Base-by-base conservation (phyloP, 2,797 vertebrate genomes). In the Molossus alvarezi region DNA sequence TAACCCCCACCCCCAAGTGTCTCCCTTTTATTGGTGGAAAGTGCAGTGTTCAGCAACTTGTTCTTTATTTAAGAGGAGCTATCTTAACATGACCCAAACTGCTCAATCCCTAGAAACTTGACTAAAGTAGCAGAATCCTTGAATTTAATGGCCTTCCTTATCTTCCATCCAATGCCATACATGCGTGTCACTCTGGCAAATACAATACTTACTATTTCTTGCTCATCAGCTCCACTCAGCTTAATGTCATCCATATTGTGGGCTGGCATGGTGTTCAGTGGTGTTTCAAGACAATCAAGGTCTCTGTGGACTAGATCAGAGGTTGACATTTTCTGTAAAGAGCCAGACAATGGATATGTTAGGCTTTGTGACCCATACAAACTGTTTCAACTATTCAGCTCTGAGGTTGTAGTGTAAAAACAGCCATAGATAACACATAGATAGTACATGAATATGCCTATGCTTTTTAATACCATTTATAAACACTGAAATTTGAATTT, bases 281-380 rank as follows among this genome's bases (percentile, higher is more conserved):
- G 45, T 75, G 33, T 87, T 75, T 62, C 27, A 86, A 82, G 45
- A 72, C 0, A 76, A 53, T 67, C 41, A 20, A 29, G 21, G 13
- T 81, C 51, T 90, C 60, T 93, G 15, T 69, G 33, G 62, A 76
- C 37, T 76, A 57, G 69, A 69, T 69, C 21, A 62, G 75, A 88
- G 20, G 15, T 90, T 80, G 41, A 72, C 62, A 60, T 79, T 89
- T 89, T 92, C 41, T 93, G 20, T 73, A 18, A 88, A 86, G 55
- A 60, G 51, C 58, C 60, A 80, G n/a, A n/a, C 21, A 20, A 9
- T 45, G 65, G 69, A 65, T 60, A 90, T 73, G 85, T 95, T 67
- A 51, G 37, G 45, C 27, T 83, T 71, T 71, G 33, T 41, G 62
- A 41, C 18, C 53, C n/a, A 69, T 33, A 20, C 1, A 21, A 71